phyloP scores from a whole-genome alignment of 1,140 invertebrate genomes.

The Paralvinella palmiformis region DNA sequence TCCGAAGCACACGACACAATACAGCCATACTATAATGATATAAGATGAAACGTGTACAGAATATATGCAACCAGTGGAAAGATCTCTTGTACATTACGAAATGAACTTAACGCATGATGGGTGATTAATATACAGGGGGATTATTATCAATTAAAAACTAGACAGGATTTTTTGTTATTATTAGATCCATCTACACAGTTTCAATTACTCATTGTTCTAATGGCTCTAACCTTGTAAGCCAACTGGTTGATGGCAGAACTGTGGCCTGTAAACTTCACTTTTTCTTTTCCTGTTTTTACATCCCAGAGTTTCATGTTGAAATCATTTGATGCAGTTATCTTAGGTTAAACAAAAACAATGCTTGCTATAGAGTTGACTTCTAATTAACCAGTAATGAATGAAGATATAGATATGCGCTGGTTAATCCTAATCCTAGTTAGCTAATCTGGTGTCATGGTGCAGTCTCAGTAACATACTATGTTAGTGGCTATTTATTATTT shows the following conservation, averaged over 20 bases:
- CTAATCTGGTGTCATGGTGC: too few species aligned
- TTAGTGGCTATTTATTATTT: too few species aligned
- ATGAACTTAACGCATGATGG: background rate
- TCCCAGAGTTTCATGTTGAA: conserved; percentile 46
- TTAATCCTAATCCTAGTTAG: too few species aligned
- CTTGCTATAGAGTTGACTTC: background rate
- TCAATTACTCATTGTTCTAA: background rate
- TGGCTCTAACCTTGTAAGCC: conserved; percentile 35
- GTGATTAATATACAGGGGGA: background rate
- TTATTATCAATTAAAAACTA: too few species aligned
- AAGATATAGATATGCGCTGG: too few species aligned
- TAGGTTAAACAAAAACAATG: background rate
- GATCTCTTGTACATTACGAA: background rate
- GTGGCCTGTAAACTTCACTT: conserved; percentile 39
- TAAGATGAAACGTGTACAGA: background rate
- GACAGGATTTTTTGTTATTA: background rate
- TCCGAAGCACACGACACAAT: conserved; percentile 42
- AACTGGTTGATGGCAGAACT: conserved; percentile 39
- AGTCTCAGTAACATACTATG: too few species aligned
- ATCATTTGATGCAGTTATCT: conserved; percentile 44
- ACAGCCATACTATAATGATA: conserved; percentile 40
- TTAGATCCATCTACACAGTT: background rate
- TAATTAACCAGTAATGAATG: background rate
- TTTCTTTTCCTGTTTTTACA: conserved; percentile 30
- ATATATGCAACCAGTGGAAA: background rate